Conservation (phyloP, 2,888 invertebrate genomes). For the Epirrita christyi region DNA sequence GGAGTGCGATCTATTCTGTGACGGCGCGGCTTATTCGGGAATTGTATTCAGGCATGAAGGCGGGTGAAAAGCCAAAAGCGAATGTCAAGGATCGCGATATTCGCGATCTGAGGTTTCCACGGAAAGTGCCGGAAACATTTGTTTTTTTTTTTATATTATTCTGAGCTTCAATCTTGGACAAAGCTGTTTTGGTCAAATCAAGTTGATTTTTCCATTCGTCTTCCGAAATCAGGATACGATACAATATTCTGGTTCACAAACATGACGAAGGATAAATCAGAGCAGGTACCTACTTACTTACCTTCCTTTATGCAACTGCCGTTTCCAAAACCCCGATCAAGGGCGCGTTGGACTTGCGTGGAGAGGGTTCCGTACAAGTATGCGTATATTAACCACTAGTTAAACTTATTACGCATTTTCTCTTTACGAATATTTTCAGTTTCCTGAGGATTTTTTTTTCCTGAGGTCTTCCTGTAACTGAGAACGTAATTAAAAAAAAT, state of each 20-base stretch:
- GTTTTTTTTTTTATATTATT: too few species aligned
- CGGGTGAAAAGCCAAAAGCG: slow-evolving; percentile 43
- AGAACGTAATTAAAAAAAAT: too few species aligned
- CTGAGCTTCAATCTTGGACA: neutral
- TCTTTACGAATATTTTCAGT: too few species aligned
- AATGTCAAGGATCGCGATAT: slow-evolving; percentile 54
- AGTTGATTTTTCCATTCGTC: neutral
- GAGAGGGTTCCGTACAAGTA: too few species aligned
- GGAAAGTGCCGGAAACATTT: slow-evolving; percentile 11
- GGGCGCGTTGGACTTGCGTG: too few species aligned
- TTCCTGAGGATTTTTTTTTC: too few species aligned
- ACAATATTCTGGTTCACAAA: neutral
- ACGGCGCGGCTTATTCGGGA: slow-evolving; percentile 36
- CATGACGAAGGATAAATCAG: neutral
- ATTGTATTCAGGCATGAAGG: slow-evolving; percentile 33
- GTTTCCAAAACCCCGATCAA: neutral
- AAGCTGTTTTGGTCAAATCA: neutral
- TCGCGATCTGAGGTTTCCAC: slow-evolving; percentile 4
- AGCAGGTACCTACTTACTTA: too few species aligned
- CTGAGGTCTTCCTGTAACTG: too few species aligned
- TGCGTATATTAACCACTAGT: too few species aligned
- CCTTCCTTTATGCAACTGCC: neutral
- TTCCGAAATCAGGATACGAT: neutral
- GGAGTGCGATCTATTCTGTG: slow-evolving; percentile 16
- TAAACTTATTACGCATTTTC: too few species aligned